Conservation (phyloP, 2,888 invertebrate genomes). For the Hemithea aestivaria region DNA sequence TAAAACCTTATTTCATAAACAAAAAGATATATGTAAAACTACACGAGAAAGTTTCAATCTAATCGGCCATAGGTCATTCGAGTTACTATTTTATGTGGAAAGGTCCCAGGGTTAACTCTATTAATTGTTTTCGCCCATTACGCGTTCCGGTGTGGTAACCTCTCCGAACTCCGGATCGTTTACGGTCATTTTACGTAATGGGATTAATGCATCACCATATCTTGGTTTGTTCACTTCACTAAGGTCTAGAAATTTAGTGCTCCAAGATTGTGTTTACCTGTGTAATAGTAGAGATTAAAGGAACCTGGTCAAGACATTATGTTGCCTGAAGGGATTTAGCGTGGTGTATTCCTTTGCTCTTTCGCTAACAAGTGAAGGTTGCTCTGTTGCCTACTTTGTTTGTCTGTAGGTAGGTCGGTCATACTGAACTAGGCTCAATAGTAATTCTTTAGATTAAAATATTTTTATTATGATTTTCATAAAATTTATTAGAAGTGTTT, state of each 20-base stretch:
- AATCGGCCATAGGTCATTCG: slow-evolving; percentile 43
- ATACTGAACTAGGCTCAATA: no score
- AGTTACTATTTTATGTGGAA: slow-evolving; percentile 40
- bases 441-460: no score
- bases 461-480: no score
- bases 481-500: no score
- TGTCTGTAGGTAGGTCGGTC: no score
- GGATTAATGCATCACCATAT: slow-evolving; percentile 42
- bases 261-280: no score
- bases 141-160: slow-evolving; percentile 37
- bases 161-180: slow-evolving; percentile 35
- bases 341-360: no score
- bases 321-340: no score
- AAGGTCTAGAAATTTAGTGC: not conserved
- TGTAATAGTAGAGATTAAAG: no score
- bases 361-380: no score
- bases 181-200: slow-evolving; percentile 43
- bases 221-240: slow-evolving; percentile 25
- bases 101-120: slow-evolving; percentile 43
- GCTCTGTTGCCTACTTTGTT: no score
- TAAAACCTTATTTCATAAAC: not conserved
- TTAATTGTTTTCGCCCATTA: slow-evolving; percentile 50
- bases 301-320: no score
- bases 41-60: slow-evolving; percentile 14
- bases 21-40: slow-evolving; percentile 7